phyloP scores from a whole-genome alignment of 2,113 vertebrate species.

The Oxyruncus cristatus region DNA sequence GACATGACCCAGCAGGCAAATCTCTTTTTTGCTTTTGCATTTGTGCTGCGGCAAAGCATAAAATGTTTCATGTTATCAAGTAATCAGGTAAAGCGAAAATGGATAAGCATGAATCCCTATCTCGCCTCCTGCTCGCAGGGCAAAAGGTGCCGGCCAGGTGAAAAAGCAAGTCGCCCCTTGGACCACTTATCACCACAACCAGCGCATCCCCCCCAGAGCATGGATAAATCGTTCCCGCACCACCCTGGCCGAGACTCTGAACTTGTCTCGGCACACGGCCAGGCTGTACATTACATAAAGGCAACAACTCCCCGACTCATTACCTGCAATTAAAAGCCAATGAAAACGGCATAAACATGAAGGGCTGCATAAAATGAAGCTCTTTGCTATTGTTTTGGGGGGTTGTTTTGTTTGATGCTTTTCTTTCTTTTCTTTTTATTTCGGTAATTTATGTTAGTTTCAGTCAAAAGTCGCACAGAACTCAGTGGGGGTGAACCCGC shows the following conservation, averaged over 20 bases:
- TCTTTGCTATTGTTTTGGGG: neutral
- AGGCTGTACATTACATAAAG: neutral
- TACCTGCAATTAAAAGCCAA: neutral
- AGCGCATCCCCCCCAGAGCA: neutral
- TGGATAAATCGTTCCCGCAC: neutral
- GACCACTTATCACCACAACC: neutral
- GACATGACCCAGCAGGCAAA: neutral
- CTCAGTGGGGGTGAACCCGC: neutral
- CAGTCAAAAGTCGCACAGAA: neutral
- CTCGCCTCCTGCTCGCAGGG: neutral
- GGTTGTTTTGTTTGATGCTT: neutral
- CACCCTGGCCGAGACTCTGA: neutral
- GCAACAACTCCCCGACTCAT: neutral
- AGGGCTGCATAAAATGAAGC: neutral
- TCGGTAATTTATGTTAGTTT: neutral
- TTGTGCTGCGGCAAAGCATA: neutral
- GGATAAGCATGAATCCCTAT: neutral
- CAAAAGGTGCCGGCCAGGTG: neutral
- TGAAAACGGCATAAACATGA: neutral
- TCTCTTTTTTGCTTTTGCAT: neutral
- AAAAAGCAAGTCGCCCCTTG: neutral
- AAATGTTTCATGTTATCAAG: neutral
- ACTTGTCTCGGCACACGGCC: neutral
- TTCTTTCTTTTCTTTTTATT: neutral
- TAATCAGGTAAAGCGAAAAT: neutral